phyloP scores from a whole-genome alignment of 2,888 invertebrate genomes.

The Sycophila texana region DNA sequence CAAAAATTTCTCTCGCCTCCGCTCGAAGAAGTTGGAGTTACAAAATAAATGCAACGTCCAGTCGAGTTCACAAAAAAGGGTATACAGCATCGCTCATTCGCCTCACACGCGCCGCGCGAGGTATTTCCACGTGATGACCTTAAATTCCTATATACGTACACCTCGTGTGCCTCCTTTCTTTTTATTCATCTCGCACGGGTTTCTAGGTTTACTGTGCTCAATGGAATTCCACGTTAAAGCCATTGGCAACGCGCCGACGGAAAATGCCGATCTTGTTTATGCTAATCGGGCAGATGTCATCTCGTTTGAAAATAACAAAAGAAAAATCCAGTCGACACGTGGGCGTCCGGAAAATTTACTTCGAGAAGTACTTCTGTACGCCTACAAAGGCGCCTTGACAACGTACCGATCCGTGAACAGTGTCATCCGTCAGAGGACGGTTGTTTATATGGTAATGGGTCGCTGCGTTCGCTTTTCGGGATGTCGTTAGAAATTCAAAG shows the following conservation, averaged over 20 bases:
- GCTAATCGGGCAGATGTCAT: too few species aligned
- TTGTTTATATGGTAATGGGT: too few species aligned
- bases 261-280: too few species aligned
- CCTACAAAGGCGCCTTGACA: too few species aligned
- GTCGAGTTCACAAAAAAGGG: constrained; percentile 1
- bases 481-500: too few species aligned
- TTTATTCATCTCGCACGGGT: not conserved
- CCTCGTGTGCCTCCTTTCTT: not conserved
- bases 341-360: too few species aligned
- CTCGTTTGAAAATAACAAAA: too few species aligned
- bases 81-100: constrained; percentile 7
- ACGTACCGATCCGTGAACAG: too few species aligned
- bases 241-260: not conserved
- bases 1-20: not conserved
- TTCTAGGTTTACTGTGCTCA: not conserved
- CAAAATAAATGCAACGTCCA: not conserved
- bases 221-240: not conserved
- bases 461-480: too few species aligned
- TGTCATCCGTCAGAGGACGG: too few species aligned
- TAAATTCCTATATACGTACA: constrained; percentile 13
- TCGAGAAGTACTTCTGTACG: too few species aligned
- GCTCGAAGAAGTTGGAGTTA: not conserved
- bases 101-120: constrained; percentile 11
- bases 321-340: too few species aligned
- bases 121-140: constrained; percentile 28